phyloP scores from a whole-genome alignment of 2,888 invertebrate species.

The Pantelozetes paolii region DNA sequence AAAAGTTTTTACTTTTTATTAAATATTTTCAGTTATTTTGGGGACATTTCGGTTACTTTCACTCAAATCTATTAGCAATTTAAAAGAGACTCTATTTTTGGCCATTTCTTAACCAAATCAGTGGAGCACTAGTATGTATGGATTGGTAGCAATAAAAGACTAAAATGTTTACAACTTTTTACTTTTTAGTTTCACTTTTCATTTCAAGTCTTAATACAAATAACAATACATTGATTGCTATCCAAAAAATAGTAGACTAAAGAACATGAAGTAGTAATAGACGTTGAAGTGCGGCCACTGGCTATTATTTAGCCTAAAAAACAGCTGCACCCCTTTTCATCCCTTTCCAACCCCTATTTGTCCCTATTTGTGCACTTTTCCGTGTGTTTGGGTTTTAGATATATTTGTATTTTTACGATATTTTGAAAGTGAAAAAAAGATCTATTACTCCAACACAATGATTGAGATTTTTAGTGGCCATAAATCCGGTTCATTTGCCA shows the following conservation, averaged over 20 bases:
- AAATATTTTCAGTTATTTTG: not conserved
- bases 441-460: slow-evolving; percentile 17
- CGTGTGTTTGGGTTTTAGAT: slow-evolving; percentile 13
- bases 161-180: slow-evolving; percentile 25
- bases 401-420: slow-evolving; percentile 16
- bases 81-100: slow-evolving; percentile 1
- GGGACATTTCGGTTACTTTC: too few species aligned
- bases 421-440: slow-evolving; percentile 10
- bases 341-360: not conserved
- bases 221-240: not conserved
- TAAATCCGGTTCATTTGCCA: slow-evolving; percentile 21
- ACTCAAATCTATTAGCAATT: too few species aligned
- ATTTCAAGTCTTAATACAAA: slow-evolving; percentile 4
- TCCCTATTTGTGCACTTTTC: not conserved
- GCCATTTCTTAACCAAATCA: slow-evolving; percentile 4
- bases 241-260: not conserved
- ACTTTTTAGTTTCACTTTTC: slow-evolving; percentile 29
- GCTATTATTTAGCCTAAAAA: slow-evolving; percentile 34
- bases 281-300: slow-evolving; percentile 33
- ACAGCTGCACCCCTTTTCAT: slow-evolving; percentile 31
- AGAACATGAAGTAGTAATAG: not conserved
- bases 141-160: slow-evolving; percentile 28
- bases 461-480: slow-evolving; percentile 28
- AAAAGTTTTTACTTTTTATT: not conserved
- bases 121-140: slow-evolving; percentile 13